Evolutionary conservation across 2,113 vertebrate genomes (phyloP).

Genomic region (Lepus timidus): DNA sequence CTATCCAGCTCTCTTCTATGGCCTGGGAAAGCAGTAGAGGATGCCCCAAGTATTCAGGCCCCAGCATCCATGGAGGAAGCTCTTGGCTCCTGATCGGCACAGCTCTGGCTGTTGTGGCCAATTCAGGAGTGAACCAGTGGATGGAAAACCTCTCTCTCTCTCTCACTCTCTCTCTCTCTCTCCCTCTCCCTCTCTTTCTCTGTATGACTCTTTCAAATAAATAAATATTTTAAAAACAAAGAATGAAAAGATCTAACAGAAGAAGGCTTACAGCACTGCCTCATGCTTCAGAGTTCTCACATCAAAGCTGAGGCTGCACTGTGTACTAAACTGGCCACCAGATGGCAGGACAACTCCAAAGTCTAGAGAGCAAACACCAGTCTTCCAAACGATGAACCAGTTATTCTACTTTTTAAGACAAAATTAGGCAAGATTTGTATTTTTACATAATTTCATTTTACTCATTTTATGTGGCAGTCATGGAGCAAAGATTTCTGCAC

Average conservation of each 20-base stretch:
- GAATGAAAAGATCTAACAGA: background rate
- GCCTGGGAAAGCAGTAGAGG: no score
- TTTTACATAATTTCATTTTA: constrained; percentile 53
- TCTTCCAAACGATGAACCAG: constrained; percentile 21
- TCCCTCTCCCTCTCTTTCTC: no score
- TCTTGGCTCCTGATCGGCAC: no score
- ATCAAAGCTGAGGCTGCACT: background rate
- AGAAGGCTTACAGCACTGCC: background rate
- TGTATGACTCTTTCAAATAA: no score
- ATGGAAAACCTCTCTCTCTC: no score
- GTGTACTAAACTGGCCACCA: constrained; percentile 56
- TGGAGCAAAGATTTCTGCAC: constrained; percentile 29
- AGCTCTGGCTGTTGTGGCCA: no score
- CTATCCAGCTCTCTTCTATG: no score
- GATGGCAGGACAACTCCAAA: constrained; percentile 65
- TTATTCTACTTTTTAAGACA: constrained; percentile 15
- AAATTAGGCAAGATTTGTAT: constrained; percentile 47
- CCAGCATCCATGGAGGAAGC: no score
- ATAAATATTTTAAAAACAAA: no score
- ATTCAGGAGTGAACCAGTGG: no score
- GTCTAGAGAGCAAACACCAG: background rate
- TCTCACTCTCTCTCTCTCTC: no score
- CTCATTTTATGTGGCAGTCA: background rate
- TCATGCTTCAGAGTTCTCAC: background rate
- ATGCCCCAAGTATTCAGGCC: no score